Evolutionary conservation across 1,140 invertebrate species (phyloP).

Genomic region (Cheumatopsyche charites): DNA sequence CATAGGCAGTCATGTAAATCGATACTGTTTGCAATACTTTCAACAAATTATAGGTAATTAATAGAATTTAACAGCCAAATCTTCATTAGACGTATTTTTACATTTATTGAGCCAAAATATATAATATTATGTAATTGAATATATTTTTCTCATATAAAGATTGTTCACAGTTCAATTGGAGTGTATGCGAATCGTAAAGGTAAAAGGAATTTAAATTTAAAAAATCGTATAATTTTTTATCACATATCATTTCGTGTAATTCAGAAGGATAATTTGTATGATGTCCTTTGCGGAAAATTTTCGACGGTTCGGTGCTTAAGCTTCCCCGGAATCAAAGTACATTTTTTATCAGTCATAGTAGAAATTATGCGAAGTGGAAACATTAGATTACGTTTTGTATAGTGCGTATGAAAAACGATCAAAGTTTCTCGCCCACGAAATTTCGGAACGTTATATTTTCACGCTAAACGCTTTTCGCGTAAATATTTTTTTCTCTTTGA

Average conservation of each 20-base stretch:
- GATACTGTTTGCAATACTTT: slow-evolving; percentile 11
- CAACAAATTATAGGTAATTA: slow-evolving; percentile 27
- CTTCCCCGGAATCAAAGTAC: slow-evolving; percentile 1
- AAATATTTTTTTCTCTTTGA: neutral
- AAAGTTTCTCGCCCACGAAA: slow-evolving; percentile 1
- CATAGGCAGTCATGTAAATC: slow-evolving; percentile 16
- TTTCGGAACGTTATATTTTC: neutral
- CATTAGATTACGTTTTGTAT: slow-evolving; percentile 12
- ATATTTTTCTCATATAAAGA: neutral
- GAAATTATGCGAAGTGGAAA: slow-evolving; percentile 17
- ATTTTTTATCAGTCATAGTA: neutral
- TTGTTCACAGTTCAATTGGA: too few species aligned
- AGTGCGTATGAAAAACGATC: slow-evolving; percentile 19
- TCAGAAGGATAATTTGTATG: slow-evolving; percentile 15
- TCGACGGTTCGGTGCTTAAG: neutral
- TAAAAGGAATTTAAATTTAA: too few species aligned
- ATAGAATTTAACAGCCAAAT: slow-evolving; percentile 17
- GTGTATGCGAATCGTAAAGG: too few species aligned
- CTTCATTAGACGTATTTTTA: neutral
- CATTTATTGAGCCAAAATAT: neutral
- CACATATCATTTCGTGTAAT: neutral
- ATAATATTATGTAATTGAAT: neutral
- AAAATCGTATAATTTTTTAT: too few species aligned
- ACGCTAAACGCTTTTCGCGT: neutral
- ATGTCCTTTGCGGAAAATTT: neutral